Evolutionary conservation across 2,113 vertebrate species (phyloP).

Genomic region (Centropus unirufus): DNA sequence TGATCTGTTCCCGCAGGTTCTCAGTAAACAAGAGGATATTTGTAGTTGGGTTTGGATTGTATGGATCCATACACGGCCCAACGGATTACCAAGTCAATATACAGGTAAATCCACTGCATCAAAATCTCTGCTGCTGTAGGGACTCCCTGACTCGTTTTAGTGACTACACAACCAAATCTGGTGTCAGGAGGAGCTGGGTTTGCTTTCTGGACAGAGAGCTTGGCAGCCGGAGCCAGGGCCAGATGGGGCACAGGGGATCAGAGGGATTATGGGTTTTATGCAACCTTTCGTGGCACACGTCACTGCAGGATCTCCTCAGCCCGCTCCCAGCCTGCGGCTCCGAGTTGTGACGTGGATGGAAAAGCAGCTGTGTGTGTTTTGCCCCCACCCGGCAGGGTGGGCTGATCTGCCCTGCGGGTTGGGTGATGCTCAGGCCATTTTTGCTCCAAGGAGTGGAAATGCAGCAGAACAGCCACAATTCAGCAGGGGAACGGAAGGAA

Average conservation of each 20-base stretch:
- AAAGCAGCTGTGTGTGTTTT: background rate
- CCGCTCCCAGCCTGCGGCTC: background rate
- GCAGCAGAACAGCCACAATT: background rate
- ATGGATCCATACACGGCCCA: slow-evolving; percentile 94
- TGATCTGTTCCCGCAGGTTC: slow-evolving; percentile 80
- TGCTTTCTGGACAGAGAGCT: background rate
- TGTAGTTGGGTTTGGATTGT: slow-evolving; percentile 93
- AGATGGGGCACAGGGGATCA: slow-evolving; percentile 26
- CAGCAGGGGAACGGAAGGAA: background rate
- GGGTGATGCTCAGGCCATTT: background rate
- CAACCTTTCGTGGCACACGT: background rate
- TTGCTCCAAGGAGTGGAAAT: background rate
- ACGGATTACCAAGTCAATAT: slow-evolving; percentile 98
- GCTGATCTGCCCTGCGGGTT: background rate
- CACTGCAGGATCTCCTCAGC: background rate
- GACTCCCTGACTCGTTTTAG: background rate
- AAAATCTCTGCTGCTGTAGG: background rate
- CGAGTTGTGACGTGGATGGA: background rate
- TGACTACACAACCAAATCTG: background rate
- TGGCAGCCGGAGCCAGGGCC: background rate
- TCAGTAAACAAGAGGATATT: slow-evolving; percentile 95
- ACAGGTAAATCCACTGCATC: slow-evolving; percentile 77
- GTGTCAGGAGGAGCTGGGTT: background rate
- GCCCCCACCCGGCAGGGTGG: fast-evolving
- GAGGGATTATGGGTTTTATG: background rate